Base-by-base conservation (phyloP, 2,797 vertebrate genomes). In the Cyprinodon diabolis region DNA sequence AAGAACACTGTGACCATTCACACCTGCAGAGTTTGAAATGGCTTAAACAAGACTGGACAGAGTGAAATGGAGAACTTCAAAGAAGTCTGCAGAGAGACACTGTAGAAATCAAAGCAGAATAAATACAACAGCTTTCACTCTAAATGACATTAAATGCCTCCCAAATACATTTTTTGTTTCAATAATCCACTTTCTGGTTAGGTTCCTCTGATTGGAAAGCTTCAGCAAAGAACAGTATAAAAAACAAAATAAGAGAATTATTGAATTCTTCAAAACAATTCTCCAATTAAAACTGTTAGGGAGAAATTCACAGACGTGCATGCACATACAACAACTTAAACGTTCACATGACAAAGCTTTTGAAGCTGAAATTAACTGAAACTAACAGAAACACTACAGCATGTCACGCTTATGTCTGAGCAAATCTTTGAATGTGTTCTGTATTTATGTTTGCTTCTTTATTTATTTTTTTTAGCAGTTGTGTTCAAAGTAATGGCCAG, bases 1-100 rank as follows among this genome's bases (percentile, higher is more conserved):
- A 90, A 84, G 85, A 95, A 92, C 82, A 93, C 92, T 0, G 87
- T 94, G 80, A 95, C 95, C 66, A 87, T 94, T 83, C 96, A 95
- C 85, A 92, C 91, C 77, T 96, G 95, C 86, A 77, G 74, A 88
- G 93, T 95, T 79, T 95, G 74, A 93, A 58, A 66, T 47, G 13
- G 48, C 67, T 52, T 25, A 10, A 8, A 68, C 35, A 58, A 56
- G 69, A 66, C 60, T 71, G 40, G 62, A 78, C 57, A 17, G 13
- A 57, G 70, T 8, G 63, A 75, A 71, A 60, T 68, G 60, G 76
- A 30, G 71, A 62, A 75, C 69, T 15, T 30, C 2, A 5, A 80
- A 73, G 45, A 74, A 74, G 75, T 66, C 70, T 67, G 63, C 35
- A 56, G 77, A 87, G 67, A 76, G 80, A 82, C 73, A 73, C 74